phyloP scores from a whole-genome alignment of 2,113 vertebrate genomes.

The Odobenus rosmarus region DNA sequence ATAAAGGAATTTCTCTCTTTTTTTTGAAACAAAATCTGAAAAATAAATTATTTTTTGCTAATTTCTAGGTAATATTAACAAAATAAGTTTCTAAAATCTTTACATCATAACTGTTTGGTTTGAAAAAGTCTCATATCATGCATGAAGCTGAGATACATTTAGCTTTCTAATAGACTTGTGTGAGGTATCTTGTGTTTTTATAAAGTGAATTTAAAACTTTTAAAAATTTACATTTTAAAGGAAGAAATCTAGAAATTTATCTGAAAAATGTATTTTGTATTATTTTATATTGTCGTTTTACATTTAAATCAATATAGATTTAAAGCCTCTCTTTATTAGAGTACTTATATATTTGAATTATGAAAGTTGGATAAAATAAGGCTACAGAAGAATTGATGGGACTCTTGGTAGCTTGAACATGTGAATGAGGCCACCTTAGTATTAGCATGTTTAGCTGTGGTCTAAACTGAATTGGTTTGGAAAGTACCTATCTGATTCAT shows the following conservation, averaged over 20 bases:
- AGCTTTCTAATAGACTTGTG: neutral
- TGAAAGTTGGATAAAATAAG: conserved; percentile 66
- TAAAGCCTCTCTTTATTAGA: conserved; percentile 1
- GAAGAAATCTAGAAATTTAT: neutral
- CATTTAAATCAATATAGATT: conserved; percentile 42
- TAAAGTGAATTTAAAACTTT: conserved; percentile 7
- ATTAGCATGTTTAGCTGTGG: conserved; percentile 32
- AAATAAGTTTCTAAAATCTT: conserved; percentile 1
- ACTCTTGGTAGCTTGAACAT: conserved; percentile 63
- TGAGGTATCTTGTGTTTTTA: conserved; percentile 27
- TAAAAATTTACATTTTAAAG: conserved; percentile 29
- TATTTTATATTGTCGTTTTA: conserved; percentile 33
- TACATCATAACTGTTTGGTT: neutral
- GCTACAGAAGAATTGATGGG: conserved; percentile 35
- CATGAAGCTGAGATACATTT: neutral
- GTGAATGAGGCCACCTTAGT: conserved; percentile 33
- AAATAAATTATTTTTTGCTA: neutral
- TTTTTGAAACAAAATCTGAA: neutral
- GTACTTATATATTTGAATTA: conserved; percentile 41
- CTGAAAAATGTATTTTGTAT: conserved; percentile 19
- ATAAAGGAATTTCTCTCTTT: conserved; percentile 36
- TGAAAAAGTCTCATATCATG: conserved; percentile 8
- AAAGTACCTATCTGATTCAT: conserved; percentile 51
- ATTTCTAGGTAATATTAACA: neutral
- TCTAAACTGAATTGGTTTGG: conserved; percentile 18